A percentile compares a stretch with the other conserved stretches of the same genome.
Conservation (phyloP, 2,888 invertebrate genomes). For the Metopia argyrocephala region DNA sequence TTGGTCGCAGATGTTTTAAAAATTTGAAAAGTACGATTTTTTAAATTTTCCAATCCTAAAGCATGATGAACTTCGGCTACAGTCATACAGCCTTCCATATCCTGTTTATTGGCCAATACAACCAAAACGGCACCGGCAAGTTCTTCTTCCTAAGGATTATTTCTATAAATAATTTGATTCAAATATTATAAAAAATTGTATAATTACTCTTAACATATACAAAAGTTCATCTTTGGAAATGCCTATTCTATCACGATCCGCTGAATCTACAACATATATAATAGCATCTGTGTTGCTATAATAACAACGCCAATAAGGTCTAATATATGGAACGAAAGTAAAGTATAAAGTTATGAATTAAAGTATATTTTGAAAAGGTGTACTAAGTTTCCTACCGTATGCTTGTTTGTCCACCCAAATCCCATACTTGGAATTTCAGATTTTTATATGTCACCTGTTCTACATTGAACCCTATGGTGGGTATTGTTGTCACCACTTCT, state of each 20-base stretch:
- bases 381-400: constrained; percentile 85
- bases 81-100: constrained; percentile 98
- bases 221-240: constrained; percentile 99
- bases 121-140: constrained; percentile 96
- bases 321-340: too few species aligned
- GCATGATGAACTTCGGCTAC: constrained; percentile 98
- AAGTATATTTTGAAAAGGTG: neutral
- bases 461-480: constrained; percentile 99
- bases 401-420: constrained; percentile 99
- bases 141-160: constrained; percentile 91
- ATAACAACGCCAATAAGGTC: constrained; percentile 99
- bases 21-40: constrained; percentile 96
- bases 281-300: constrained; percentile 99
- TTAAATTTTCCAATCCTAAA: constrained; percentile 94
- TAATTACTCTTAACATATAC: constrained; percentile 94
- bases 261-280: constrained; percentile 99
- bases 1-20: constrained; percentile 99
- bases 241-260: constrained; percentile 98
- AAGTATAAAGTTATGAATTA: too few species aligned
- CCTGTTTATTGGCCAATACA: constrained; percentile 99
- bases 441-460: constrained; percentile 99
- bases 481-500: constrained; percentile 98
- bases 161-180: neutral
- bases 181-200: neutral
- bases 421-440: constrained; percentile 99